phyloP scores from a whole-genome alignment of 2,888 invertebrate genomes.

The Caenorhabditis sulstoni region DNA sequence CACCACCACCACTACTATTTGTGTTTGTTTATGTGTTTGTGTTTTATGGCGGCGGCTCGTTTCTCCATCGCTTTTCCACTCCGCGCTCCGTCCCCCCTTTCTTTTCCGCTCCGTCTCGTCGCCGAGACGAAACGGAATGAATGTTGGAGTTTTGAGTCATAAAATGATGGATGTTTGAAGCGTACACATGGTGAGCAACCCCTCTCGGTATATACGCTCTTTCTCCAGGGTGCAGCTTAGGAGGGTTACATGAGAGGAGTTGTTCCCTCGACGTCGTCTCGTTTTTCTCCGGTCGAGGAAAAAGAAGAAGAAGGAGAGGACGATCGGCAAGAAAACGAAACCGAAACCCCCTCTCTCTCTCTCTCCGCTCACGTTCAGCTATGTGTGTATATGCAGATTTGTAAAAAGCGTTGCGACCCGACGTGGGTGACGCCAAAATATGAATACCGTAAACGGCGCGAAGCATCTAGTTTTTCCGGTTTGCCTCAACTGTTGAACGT shows the following conservation, averaged over 20 bases:
- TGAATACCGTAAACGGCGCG: conserved; percentile 50
- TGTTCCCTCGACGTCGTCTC: conserved; percentile 17
- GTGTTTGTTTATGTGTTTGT: conserved; percentile 58
- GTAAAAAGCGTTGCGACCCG: conserved; percentile 10
- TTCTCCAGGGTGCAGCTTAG: conserved; percentile 46
- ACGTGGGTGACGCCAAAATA: conserved; percentile 21
- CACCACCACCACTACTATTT: conserved; percentile 3
- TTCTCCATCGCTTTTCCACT: no score
- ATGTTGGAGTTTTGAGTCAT: conserved; percentile 60
- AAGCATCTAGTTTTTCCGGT: conserved; percentile 53
- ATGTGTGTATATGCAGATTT: conserved; percentile 26
- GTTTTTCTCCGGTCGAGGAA: conserved; percentile 23
- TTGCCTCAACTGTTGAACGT: conserved; percentile 26
- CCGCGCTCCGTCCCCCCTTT: not conserved
- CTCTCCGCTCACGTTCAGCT: not conserved
- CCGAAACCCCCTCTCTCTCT: not conserved
- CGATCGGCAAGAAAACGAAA: conserved; percentile 6
- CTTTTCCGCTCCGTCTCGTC: conserved; percentile 1
- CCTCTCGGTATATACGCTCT: conserved; percentile 20
- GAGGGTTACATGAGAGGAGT: conserved; percentile 16
- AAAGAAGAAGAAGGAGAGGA: conserved; percentile 6
- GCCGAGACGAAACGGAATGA: conserved; percentile 27
- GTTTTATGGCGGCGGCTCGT: conserved; percentile 43
- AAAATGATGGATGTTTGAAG: conserved; percentile 58
- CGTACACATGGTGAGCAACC: conserved; percentile 47